Evolutionary conservation across 2,797 vertebrate genomes (phyloP).

Genomic region (Clarias pachynema): DNA sequence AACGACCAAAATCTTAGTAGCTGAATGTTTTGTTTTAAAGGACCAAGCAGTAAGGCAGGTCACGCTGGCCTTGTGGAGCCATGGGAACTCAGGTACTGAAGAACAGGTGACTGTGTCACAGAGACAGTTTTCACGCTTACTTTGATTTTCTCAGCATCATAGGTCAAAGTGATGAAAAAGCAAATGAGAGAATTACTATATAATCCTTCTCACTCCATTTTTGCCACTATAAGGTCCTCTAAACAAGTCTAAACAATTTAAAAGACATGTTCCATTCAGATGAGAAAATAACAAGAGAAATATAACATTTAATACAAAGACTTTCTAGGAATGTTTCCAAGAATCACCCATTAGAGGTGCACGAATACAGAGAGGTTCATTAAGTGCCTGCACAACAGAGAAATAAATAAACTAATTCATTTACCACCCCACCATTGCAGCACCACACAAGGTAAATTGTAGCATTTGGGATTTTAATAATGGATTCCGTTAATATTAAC

Average conservation of each 20-base stretch:
- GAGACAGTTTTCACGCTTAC: constrained; percentile 61
- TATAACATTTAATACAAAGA: not conserved
- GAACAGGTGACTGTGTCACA: constrained; percentile 81
- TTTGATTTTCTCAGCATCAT: constrained; percentile 47
- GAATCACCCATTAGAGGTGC: not conserved
- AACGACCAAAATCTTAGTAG: not conserved
- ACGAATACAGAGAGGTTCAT: not conserved
- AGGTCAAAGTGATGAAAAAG: constrained; percentile 31
- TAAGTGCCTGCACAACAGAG: not conserved
- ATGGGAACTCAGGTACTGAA: constrained; percentile 75
- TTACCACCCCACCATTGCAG: not conserved
- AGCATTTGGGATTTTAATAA: not conserved
- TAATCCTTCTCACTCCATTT: no score
- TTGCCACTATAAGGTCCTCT: not conserved
- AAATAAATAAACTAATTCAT: not conserved
- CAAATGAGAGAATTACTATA: not conserved
- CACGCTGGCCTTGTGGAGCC: constrained; percentile 67
- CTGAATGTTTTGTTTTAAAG: constrained; percentile 10
- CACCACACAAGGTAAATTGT: not conserved
- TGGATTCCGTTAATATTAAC: not conserved
- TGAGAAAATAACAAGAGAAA: not conserved
- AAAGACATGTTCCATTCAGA: not conserved
- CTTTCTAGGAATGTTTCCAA: no score
- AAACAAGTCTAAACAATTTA: not conserved
- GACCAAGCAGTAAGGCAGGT: constrained; percentile 38